These are phyloP conservation scores for Masnerella sp. DNA, from an alignment of 2,888 invertebrate species.

Conservation along the genomic window DNA sequence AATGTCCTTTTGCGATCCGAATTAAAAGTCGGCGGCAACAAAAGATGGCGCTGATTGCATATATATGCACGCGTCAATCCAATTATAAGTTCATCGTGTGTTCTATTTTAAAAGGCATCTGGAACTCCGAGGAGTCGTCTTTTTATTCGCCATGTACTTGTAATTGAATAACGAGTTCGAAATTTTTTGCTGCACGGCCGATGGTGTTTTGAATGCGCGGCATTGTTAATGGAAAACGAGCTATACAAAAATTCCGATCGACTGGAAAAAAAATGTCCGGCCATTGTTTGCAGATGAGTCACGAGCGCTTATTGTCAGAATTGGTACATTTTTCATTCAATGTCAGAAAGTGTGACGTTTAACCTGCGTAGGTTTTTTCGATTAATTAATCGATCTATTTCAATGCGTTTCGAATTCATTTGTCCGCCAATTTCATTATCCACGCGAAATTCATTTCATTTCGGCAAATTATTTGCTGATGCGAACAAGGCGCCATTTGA, in stretches of 20 bases:
- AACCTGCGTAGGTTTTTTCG: slow-evolving; percentile 10
- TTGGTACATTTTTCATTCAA: slow-evolving; percentile 42
- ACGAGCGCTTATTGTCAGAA: slow-evolving; percentile 41
- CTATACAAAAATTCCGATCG: slow-evolving; percentile 43
- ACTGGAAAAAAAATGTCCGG: slow-evolving; percentile 38
- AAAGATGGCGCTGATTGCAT: slow-evolving; percentile 42
- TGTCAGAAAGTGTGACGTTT: slow-evolving; percentile 34
- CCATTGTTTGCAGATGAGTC: slow-evolving; percentile 36
- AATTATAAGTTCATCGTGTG: slow-evolving; percentile 48
- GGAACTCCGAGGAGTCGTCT: slow-evolving; percentile 22
- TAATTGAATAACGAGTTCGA: slow-evolving; percentile 51
- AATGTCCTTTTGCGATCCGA: slow-evolving; percentile 28
- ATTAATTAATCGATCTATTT: slow-evolving; percentile 27
- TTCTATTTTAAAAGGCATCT: slow-evolving; percentile 34
- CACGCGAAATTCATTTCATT: too few species aligned
- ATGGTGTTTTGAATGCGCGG: slow-evolving; percentile 36
- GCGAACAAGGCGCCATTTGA: too few species aligned
- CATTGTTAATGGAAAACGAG: slow-evolving; percentile 52
- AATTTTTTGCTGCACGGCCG: slow-evolving; percentile 22
- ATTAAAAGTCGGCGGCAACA: slow-evolving; percentile 39
- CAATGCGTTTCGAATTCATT: too few species aligned
- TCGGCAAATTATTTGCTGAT: too few species aligned
- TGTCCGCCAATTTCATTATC: too few species aligned
- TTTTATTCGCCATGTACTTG: slow-evolving; percentile 37
- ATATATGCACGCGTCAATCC: slow-evolving; percentile 44